Evolutionary conservation across 2,113 vertebrate genomes (phyloP).

Genomic region (Ictalurus punctatus): DNA sequence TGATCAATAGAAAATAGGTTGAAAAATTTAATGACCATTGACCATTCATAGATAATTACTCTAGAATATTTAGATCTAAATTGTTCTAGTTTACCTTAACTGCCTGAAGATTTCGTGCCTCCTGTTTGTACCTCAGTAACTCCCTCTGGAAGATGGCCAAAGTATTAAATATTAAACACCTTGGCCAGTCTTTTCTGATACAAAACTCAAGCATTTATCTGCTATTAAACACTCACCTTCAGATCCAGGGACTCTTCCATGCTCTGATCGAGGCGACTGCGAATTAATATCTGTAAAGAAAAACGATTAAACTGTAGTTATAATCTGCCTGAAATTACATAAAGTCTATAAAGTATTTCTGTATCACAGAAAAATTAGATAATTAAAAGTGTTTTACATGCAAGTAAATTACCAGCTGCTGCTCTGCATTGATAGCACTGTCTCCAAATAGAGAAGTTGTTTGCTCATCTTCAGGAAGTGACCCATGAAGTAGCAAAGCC

Average conservation of each 20-base stretch:
- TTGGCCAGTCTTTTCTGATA: not conserved
- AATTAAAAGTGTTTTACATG: conserved; percentile 45
- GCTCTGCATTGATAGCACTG: conserved; percentile 79
- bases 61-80: not conserved
- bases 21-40: not conserved
- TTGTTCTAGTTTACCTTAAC: conserved; percentile 83
- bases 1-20: not conserved
- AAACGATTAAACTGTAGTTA: conserved; percentile 5
- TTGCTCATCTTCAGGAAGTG: conserved; percentile 92
- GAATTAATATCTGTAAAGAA: conserved; percentile 84
- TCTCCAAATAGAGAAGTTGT: conserved; percentile 82
- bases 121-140: conserved; percentile 90
- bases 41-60: not conserved
- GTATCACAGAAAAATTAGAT: not conserved
- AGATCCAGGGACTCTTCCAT: conserved; percentile 89
- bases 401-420: conserved; percentile 84
- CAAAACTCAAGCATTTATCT: not conserved
- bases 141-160: conserved; percentile 79
- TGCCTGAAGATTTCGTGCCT: conserved; percentile 91
- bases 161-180: not conserved
- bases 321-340: not conserved
- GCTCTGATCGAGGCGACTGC: conserved; percentile 93
- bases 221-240: conserved; percentile 76
- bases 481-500: conserved; percentile 90
- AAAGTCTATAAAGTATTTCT: not conserved